phyloP scores from a whole-genome alignment of 2,113 vertebrate species.

The Pterocles gutturalis region DNA sequence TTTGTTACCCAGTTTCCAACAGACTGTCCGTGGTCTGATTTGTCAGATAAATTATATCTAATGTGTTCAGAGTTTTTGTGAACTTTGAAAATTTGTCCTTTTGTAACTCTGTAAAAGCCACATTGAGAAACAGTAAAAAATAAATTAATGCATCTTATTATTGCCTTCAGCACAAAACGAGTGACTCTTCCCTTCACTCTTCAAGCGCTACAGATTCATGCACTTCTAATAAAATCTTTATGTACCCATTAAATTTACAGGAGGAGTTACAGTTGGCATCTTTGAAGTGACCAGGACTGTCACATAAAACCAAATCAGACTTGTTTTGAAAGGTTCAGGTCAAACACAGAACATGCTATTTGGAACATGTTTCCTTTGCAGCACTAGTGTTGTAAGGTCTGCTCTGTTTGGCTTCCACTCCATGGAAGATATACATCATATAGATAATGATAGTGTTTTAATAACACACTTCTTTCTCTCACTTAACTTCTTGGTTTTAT shows the following conservation, averaged over 20 bases:
- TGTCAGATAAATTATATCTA: slow-evolving; percentile 36
- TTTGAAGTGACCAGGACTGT: slow-evolving; percentile 6
- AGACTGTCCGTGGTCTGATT: neutral
- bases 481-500: neutral
- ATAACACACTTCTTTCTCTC: neutral
- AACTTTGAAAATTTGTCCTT: slow-evolving; percentile 65
- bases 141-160: slow-evolving; percentile 62
- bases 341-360: neutral
- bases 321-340: neutral
- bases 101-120: slow-evolving; percentile 62
- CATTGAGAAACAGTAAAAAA: slow-evolving; percentile 65
- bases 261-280: slow-evolving; percentile 16
- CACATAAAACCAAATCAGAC: neutral
- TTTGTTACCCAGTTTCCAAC: slow-evolving; percentile 30
- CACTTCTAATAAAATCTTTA: slow-evolving; percentile 62
- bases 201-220: slow-evolving; percentile 30
- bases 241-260: slow-evolving; percentile 19
- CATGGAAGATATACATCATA: neutral
- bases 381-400: neutral
- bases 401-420: neutral
- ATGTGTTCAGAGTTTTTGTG: slow-evolving; percentile 42
- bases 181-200: slow-evolving; percentile 8
- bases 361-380: neutral
- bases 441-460: neutral
- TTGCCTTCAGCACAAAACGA: slow-evolving; percentile 40